A percentile compares a stretch with the other conserved stretches of the same genome.
Conservation (phyloP, 2,113 vertebrate species). For the Passer montanus region DNA sequence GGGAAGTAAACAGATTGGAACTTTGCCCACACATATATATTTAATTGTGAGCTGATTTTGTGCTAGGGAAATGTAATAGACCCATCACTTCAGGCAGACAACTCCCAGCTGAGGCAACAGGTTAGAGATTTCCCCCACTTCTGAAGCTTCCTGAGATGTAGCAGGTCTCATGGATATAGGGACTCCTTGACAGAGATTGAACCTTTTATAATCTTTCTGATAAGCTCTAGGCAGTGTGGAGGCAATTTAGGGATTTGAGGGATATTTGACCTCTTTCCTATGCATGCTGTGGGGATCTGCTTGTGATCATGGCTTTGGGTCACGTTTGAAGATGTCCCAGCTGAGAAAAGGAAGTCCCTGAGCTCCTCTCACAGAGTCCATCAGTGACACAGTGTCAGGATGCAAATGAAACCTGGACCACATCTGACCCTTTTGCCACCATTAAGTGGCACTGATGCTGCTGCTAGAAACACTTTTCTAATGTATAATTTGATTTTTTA, state of each 20-base stretch:
- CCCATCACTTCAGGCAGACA: conserved; percentile 2
- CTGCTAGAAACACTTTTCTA: neutral
- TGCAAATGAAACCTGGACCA: neutral
- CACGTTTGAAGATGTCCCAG: neutral
- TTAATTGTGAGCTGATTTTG: conserved; percentile 20
- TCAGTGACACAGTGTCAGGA: neutral
- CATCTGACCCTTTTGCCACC: neutral
- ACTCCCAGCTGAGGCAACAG: neutral
- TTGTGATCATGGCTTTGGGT: neutral
- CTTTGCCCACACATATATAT: neutral
- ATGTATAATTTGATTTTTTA: neutral
- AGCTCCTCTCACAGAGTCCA: neutral
- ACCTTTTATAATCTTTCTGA: neutral
- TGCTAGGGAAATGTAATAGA: conserved; percentile 15
- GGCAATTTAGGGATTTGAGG: neutral
- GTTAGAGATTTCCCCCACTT: neutral
- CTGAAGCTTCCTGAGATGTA: neutral
- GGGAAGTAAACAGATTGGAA: neutral
- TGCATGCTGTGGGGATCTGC: neutral
- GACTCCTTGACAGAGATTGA: neutral
- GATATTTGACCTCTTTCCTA: neutral
- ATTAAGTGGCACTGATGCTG: neutral
- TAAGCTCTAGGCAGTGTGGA: neutral
- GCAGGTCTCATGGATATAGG: neutral
- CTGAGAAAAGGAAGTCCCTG: neutral